phyloP scores from a whole-genome alignment of 2,797 vertebrate genomes.

The Sebastes hubbsi region DNA sequence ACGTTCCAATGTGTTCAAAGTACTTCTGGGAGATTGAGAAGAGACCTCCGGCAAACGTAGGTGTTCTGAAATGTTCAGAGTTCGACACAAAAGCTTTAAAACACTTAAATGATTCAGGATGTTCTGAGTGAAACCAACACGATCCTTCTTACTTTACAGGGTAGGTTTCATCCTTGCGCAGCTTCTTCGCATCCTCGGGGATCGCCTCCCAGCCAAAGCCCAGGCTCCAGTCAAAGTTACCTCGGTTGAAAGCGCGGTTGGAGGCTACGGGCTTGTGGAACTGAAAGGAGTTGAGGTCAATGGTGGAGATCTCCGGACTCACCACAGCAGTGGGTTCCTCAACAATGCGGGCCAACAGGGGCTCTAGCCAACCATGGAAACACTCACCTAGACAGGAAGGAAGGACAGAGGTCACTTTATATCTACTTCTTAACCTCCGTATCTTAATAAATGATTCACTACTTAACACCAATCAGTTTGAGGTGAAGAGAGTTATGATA shows the following conservation, averaged over 20 bases:
- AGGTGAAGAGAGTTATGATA: not conserved
- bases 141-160: constrained; percentile 89
- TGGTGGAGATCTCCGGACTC: constrained; percentile 93
- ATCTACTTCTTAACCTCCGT: not conserved
- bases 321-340: constrained; percentile 92
- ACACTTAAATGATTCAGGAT: not conserved
- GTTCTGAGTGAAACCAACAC: not conserved
- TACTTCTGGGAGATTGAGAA: constrained; percentile 94
- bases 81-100: constrained; percentile 6
- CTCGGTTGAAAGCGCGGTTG: constrained; percentile 87
- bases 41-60: constrained; percentile 94
- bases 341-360: constrained; percentile 90
- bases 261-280: constrained; percentile 86
- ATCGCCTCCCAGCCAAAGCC: constrained; percentile 92
- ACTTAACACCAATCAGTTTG: not conserved
- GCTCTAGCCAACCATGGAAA: constrained; percentile 96
- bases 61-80: constrained; percentile 83
- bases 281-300: constrained; percentile 90
- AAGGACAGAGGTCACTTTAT: not conserved
- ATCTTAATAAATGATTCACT: not conserved
- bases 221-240: constrained; percentile 97
- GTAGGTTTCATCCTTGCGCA: constrained; percentile 93
- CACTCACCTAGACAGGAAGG: constrained; percentile 87
- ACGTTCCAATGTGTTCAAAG: constrained; percentile 95
- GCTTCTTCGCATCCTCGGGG: constrained; percentile 81